Percentiles rank a stretch among this genome's conserved stretches.
Conservation (phyloP, 1,140 invertebrate species). For the Acromyrmex charruanus region DNA sequence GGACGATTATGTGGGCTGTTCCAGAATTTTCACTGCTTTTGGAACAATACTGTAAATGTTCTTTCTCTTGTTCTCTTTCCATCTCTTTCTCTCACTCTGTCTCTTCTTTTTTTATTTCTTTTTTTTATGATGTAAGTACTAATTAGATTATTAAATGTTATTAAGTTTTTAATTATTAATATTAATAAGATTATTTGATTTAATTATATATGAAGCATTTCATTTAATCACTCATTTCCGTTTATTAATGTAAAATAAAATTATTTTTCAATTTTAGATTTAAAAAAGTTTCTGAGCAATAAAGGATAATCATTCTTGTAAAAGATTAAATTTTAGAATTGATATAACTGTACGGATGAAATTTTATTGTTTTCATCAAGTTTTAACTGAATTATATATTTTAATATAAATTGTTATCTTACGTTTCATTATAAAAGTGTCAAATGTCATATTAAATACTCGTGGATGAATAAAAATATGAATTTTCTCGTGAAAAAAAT, state of each 20-base stretch:
- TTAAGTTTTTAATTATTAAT: not conserved
- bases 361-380: not conserved
- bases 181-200: not conserved
- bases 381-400: not conserved
- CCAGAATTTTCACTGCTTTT: not conserved
- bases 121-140: too few relatives aligned
- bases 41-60: not conserved
- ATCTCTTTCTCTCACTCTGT: not conserved
- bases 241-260: not conserved
- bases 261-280: constrained; percentile 12
- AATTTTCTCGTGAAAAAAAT: not conserved
- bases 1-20: not conserved
- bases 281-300: not conserved
- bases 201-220: not conserved
- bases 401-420: not conserved
- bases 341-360: not conserved
- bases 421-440: not conserved
- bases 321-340: not conserved
- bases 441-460: not conserved
- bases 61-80: not conserved
- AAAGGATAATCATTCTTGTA: not conserved
- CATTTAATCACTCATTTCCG: not conserved
- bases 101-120: too few relatives aligned
- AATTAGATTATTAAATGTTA: too few relatives aligned
- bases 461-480: not conserved